Base-by-base conservation (phyloP, 2,113 vertebrate species). In the Ceyx melanurus region DNA sequence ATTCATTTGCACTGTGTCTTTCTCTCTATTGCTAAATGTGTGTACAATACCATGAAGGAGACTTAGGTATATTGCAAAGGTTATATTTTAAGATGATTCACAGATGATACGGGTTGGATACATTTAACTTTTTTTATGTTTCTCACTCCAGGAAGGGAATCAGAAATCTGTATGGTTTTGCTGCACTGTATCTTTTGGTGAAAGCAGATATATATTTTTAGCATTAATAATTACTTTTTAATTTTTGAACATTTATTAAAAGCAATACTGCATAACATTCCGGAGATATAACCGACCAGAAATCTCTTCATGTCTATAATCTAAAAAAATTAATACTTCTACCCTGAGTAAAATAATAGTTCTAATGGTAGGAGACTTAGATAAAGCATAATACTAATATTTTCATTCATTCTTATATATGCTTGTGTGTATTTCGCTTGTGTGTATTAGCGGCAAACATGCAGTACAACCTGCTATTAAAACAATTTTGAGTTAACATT, bases 221-320 rank as follows among this genome's bases (percentile, higher is more conserved):
- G 71, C 42, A 35, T 51, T 56, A 94, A 84, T 83, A 92, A 92
- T 0, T 2, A 81, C 74, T 91, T 86, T 67, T 3, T 40, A 89
- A 87, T 90, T 92, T 96, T 95, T 87, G 91, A 94, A 75, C 48
- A 78, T 80, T 85, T 93, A 94, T 95, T 94, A 93, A 94, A 94
- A 95, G 86, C 77, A 72, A 50, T 53, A 76, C 13, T 66, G 42
- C 0, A 0, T 61, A 80, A 72, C 40, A 85, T 65, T 85, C 79
- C 87, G 81, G 71, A 91, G 95, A 89, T 54, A 82, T 6, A 92
- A 93, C 35, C 71, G 42, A 84, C 86, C 54, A 77, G 70, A 89
- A 82, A 82, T 68, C 21, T 88, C 90, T 71, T 56, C 1, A 0
- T 62, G 64, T 82, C 83, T 68, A 37, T 51, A 64, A 64, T 17